These are phyloP conservation scores for Zonotrichia albicollis DNA, from an alignment of 2,797 vertebrate genomes.

Conservation along the genomic window DNA sequence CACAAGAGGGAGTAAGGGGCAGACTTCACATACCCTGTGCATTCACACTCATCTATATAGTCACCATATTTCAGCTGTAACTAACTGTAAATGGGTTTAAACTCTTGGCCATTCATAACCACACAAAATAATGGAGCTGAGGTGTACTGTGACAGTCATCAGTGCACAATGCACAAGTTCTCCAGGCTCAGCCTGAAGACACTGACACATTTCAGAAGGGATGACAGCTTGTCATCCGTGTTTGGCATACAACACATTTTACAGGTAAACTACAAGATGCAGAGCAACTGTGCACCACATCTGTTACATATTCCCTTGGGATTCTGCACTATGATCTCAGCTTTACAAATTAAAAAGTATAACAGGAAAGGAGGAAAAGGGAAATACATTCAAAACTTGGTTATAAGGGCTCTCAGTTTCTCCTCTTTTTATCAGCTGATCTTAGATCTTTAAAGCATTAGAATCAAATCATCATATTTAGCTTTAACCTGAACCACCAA, in stretches of 20 bases:
- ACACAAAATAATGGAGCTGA: neutral
- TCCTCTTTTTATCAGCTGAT: neutral
- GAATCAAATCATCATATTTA: neutral
- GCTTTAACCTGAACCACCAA: neutral
- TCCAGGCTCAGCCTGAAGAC: neutral
- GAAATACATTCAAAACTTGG: neutral
- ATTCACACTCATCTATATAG: neutral
- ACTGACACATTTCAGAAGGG: neutral
- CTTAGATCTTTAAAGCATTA: neutral
- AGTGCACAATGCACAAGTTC: neutral
- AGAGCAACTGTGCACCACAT: neutral
- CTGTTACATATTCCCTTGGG: neutral
- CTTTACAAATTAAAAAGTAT: neutral
- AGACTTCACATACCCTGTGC: accelerated
- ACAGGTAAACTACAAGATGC: neutral
- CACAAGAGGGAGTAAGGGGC: neutral
- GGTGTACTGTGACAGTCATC: neutral
- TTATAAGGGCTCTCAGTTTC: neutral
- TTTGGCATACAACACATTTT: neutral
- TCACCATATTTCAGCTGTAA: neutral
- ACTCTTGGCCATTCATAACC: neutral
- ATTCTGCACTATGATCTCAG: neutral
- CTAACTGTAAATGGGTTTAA: neutral
- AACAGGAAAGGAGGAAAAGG: neutral
- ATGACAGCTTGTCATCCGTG: neutral